These are phyloP conservation scores for Micropoecilia bifurca DNA, from an alignment of 2,797 vertebrate genomes.

Conservation along the genomic window DNA sequence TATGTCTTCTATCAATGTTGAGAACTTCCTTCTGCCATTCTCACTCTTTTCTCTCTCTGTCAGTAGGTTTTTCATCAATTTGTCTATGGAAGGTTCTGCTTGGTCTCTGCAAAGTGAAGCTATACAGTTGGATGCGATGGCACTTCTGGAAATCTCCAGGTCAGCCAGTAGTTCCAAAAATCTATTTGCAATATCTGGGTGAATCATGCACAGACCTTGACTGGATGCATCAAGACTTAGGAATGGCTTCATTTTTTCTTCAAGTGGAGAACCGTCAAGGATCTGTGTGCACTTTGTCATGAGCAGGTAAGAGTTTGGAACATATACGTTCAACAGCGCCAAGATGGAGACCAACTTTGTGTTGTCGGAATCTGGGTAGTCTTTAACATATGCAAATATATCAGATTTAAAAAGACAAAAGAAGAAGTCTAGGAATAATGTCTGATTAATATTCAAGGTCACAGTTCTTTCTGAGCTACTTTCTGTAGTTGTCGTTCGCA, in stretches of 20 bases:
- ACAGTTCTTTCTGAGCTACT: no score
- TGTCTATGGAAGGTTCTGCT: accelerated
- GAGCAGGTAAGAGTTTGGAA: constrained; percentile 33
- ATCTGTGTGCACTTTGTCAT: constrained; percentile 37
- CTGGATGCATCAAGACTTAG: accelerated
- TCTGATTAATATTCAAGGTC: no score
- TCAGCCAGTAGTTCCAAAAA: background rate
- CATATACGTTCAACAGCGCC: constrained; percentile 21
- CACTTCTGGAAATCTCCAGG: background rate
- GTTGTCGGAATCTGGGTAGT: background rate
- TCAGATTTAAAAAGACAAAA: background rate
- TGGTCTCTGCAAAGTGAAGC: background rate
- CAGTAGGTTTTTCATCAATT: constrained; percentile 33
- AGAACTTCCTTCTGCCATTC: background rate
- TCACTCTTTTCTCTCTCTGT: constrained; percentile 18
- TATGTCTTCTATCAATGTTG: constrained; percentile 33
- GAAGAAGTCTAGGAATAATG: no score
- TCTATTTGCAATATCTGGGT: accelerated
- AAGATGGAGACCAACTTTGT: constrained; percentile 30
- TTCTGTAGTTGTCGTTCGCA: no score
- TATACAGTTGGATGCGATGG: background rate
- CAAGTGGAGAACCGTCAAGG: constrained; percentile 51
- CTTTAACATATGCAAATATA: accelerated
- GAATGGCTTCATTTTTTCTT: constrained; percentile 35
- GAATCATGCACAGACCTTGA: accelerated